Conservation (phyloP, 2,113 vertebrate genomes). For the Trochalopteron elliotii region DNA sequence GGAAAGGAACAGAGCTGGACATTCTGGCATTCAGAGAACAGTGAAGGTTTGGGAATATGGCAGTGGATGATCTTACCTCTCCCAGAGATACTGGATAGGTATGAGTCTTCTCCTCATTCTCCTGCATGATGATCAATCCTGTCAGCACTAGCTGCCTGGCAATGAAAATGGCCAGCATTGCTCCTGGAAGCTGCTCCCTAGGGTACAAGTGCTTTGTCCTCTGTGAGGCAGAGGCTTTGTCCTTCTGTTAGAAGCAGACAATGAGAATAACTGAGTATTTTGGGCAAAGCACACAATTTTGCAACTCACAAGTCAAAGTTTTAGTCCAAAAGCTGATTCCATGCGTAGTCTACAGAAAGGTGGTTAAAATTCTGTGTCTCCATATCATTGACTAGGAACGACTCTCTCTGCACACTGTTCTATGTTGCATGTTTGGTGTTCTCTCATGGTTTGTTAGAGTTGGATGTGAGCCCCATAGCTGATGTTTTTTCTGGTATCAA, state of each 20-base stretch:
- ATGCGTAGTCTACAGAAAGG: neutral
- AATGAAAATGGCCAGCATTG: neutral
- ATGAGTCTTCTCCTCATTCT: conserved; percentile 19
- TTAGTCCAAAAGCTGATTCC: neutral
- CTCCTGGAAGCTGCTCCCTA: neutral
- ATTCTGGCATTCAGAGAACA: conserved; percentile 80
- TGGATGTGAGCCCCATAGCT: neutral
- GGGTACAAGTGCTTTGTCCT: neutral
- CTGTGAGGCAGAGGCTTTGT: neutral
- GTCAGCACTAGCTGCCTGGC: neutral
- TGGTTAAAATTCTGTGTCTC: neutral
- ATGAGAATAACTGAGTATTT: neutral
- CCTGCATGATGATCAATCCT: neutral
- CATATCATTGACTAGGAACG: neutral
- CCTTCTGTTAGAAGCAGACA: neutral
- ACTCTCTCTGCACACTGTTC: neutral
- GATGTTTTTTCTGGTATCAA: neutral
- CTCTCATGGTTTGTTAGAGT: neutral
- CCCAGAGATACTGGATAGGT: conserved; percentile 88
- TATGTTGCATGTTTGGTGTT: neutral
- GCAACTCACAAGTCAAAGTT: neutral
- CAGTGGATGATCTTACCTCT: conserved; percentile 81
- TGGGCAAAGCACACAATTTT: neutral
- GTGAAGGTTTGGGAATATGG: conserved; percentile 80
- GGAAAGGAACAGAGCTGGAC: conserved; percentile 79